Evolutionary conservation across 2,888 invertebrate species (phyloP), one percentile per base, ranked within the genome.

Genomic region (Leucoptera coffeella): DNA sequence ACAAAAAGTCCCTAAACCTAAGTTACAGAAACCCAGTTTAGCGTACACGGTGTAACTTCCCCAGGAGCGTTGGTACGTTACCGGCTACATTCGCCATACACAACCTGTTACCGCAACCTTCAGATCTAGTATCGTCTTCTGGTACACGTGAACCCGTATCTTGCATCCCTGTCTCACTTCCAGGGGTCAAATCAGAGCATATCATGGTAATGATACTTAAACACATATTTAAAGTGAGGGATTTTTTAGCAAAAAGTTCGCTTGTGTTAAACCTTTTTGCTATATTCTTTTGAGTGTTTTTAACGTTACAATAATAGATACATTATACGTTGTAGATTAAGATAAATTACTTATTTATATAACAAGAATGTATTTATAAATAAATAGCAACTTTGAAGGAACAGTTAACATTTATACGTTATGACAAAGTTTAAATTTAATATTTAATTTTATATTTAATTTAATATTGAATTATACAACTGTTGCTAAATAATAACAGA

Each of bases 161-260:
- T 30, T 12, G 39, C 33, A 29, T 61, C 58, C 37, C 41, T 5
- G 30, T 60, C 49, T 23, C 33, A 35, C 50, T 38, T 50, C 50
- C 53, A 48, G 54, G 47, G 65, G 65, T 67, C 65, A 65, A 57
- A 45, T 51, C 46, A 37, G 40, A 50, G 53, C 46, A 53, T 53
- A 62, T 65, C 62, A 64, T 59, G 40, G 62, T 69, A 67, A 69
- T 67, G 60, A 65, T 64, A 65, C 61, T 58, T 64, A 64, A 65
- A 65, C 56, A 65, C 64, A 65, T 60, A 65, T 67, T 64, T 65
- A 64, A 62, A 64, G 64, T 52, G 59, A 58, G 52, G 50, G 54
- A 50, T 49, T 56, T 60, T 65, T 64, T 64, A 22, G 46, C 42
- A 62, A 59, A 59, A 56, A 50, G 11, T 15, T 25, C 4, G 25